phyloP scores from a whole-genome alignment of 2,113 vertebrate genomes.

The Tenebrosternarchus preto region DNA sequence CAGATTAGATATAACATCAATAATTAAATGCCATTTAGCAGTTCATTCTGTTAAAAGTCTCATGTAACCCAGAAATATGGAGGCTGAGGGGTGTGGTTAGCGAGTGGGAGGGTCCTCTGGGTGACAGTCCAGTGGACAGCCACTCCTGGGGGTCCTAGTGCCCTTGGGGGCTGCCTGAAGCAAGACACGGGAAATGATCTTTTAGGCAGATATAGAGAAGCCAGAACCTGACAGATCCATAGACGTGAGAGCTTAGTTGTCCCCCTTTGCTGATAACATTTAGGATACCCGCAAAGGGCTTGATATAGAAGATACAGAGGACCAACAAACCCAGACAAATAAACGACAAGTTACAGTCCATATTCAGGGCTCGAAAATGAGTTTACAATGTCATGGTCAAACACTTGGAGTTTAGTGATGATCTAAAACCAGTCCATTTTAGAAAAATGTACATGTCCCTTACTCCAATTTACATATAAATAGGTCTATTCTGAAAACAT shows the following conservation, averaged over 20 bases:
- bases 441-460: no score
- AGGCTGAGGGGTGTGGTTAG: constrained; percentile 41
- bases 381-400: no score
- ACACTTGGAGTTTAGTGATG: no score
- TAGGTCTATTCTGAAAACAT: no score
- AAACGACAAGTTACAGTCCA: not conserved
- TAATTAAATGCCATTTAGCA: constrained; percentile 56
- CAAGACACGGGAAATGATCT: constrained; percentile 41
- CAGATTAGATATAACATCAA: constrained; percentile 60
- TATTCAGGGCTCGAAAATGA: not conserved
- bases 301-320: not conserved
- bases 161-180: constrained; percentile 30
- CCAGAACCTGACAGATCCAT: not conserved
- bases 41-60: constrained; percentile 35
- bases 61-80: constrained; percentile 43
- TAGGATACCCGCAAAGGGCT: not conserved
- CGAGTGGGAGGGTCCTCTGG: not conserved
- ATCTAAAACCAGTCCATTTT: no score
- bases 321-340: not conserved
- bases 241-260: not conserved
- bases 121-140: not conserved
- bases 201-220: constrained; percentile 41
- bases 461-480: no score
- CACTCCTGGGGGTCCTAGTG: not conserved
- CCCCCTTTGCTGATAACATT: not conserved